Percentiles rank a stretch among this genome's conserved stretches.
These are phyloP conservation scores for Philaethria dido DNA, from an alignment of 2,888 invertebrate species.

Conservation along the genomic window DNA sequence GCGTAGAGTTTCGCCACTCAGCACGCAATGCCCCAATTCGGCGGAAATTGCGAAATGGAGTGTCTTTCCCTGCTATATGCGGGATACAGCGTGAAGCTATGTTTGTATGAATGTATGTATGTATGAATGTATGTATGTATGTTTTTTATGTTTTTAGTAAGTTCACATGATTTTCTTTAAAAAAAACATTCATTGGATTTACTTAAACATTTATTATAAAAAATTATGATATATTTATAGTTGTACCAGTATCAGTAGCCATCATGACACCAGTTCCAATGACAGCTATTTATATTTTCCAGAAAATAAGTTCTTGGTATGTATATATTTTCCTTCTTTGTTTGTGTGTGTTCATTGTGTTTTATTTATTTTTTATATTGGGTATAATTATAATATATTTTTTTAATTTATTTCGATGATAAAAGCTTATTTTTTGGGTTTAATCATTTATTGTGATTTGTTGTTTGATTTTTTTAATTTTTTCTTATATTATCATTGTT, in stretches of 20 bases:
- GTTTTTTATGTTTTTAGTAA: no score
- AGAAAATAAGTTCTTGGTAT: conserved; percentile 80
- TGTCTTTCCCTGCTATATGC: no score
- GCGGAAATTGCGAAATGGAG: no score
- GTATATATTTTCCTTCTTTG: conserved; percentile 47
- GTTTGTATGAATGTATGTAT: no score
- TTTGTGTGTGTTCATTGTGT: conserved; percentile 1
- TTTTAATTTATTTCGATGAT: neutral
- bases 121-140: no score
- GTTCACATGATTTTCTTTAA: no score
- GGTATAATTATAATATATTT: neutral
- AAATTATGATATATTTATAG: conserved; percentile 70
- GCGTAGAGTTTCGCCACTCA: no score
- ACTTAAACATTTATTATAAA: neutral
- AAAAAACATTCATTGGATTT: no score
- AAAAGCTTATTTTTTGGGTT: neutral
- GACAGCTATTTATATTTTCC: conserved; percentile 81
- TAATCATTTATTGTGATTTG: conserved; percentile 1
- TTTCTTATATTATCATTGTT: neutral
- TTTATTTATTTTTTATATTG: neutral
- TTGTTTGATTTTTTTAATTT: neutral
- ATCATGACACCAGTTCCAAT: conserved; percentile 97
- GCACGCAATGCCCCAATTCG: no score
- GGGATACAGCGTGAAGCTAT: no score
- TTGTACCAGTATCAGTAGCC: conserved; percentile 95